Percentiles rank a stretch among this genome's conserved stretches.
Conservation (phyloP, 37 sponge, comb jelly and placozoan genomes). For the Beroe ovata region DNA sequence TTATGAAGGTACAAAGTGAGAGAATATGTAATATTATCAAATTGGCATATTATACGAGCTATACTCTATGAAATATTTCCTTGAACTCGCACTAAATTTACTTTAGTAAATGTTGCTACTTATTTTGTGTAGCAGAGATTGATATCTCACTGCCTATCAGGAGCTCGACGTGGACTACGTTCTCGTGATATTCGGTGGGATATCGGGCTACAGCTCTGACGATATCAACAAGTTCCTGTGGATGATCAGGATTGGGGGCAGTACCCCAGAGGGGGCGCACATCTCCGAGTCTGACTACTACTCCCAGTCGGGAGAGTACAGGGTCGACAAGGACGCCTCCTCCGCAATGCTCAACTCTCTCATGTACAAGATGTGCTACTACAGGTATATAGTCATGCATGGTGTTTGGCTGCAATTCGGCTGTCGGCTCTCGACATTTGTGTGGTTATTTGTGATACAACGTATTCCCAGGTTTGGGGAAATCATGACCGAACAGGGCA, state of each 20-base stretch:
- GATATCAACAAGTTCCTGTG: conserved; percentile 99
- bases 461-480: conserved; percentile 63
- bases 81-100: no score
- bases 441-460: no score
- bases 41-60: no score
- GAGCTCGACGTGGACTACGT: conserved; percentile 97
- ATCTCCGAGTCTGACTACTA: conserved; percentile 96
- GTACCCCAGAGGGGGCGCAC: conserved; percentile 86
- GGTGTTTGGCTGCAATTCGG: no score
- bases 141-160: no score
- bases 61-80: no score
- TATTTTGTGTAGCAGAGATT: no score
- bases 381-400: conserved; percentile 90
- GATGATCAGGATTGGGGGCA: conserved; percentile 99
- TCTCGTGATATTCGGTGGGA: conserved; percentile 95
- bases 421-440: no score
- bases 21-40: no score
- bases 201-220: conserved; percentile 98
- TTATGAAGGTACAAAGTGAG: conserved; percentile 91
- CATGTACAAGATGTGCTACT: conserved; percentile 99
- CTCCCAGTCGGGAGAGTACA: conserved; percentile 93
- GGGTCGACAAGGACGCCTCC: conserved; percentile 95
- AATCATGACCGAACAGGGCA: conserved; percentile 72
- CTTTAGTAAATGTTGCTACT: no score
- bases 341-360: conserved; percentile 91